phyloP scores from a whole-genome alignment of 1,140 invertebrate species.

The Aporrectodea caliginosa region DNA sequence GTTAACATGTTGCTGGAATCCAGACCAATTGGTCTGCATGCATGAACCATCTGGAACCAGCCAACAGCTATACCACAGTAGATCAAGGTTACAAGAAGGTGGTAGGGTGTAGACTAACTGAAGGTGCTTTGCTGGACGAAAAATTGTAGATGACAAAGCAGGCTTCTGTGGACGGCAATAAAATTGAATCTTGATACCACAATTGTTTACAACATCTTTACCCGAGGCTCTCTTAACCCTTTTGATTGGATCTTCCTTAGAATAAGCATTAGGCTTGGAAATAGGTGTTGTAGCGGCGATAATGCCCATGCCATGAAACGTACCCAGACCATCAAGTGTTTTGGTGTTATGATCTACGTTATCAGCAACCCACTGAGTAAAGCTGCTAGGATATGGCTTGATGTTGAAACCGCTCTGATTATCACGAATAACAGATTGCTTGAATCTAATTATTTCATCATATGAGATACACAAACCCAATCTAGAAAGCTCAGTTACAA shows the following conservation, averaged over 20 bases:
- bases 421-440: background rate
- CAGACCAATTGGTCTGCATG: background rate
- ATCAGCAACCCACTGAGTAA: slow-evolving; percentile 34
- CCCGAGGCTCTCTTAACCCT: too few species aligned
- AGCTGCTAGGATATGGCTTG: background rate
- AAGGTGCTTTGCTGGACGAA: too few species aligned
- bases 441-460: background rate
- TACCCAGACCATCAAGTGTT: slow-evolving; percentile 41
- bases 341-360: slow-evolving; percentile 42
- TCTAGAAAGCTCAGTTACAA: background rate
- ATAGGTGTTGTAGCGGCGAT: slow-evolving; percentile 29
- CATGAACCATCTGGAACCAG: too few species aligned
- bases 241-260: too few species aligned
- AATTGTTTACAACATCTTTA: too few species aligned
- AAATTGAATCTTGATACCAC: too few species aligned
- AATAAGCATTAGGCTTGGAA: too few species aligned
- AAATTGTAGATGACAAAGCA: too few species aligned
- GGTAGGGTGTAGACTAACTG: too few species aligned
- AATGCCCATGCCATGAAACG: slow-evolving; percentile 46
- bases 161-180: too few species aligned
- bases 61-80: too few species aligned
- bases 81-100: too few species aligned
- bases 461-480: background rate
- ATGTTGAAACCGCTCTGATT: background rate
- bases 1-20: background rate